These are phyloP conservation scores for Hipparchia sbordonii DNA, from an alignment of 2,888 invertebrate species.

Conservation along the genomic window DNA sequence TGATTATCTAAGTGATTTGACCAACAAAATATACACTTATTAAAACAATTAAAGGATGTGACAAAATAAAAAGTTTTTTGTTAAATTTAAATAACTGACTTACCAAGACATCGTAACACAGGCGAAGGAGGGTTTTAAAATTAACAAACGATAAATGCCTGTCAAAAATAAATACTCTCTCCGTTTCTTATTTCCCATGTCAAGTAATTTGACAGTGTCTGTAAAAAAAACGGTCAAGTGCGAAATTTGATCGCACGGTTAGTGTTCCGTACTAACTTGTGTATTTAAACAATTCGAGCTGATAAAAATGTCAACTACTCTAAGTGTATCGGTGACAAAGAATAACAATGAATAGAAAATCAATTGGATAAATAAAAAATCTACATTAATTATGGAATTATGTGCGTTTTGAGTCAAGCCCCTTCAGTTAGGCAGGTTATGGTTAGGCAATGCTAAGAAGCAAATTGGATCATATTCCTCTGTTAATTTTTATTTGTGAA, in stretches of 20 bases:
- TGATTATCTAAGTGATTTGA: too few species aligned
- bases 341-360: not conserved
- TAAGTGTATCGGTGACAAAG: not conserved
- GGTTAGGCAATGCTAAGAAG: constrained; percentile 30
- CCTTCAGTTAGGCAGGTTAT: constrained; percentile 29
- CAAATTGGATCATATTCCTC: not conserved
- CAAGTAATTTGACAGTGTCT: constrained; percentile 45
- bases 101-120: constrained; percentile 40
- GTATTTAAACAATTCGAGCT: not conserved
- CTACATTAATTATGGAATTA: not conserved
- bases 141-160: constrained; percentile 24
- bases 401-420: constrained; percentile 23
- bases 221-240: constrained; percentile 47
- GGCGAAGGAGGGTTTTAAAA: constrained; percentile 33
- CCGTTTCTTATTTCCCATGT: constrained; percentile 46
- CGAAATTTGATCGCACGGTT: constrained; percentile 43
- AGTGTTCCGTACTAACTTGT: constrained; percentile 33
- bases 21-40: not conserved
- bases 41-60: not conserved
- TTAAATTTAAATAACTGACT: constrained; percentile 36
- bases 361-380: constrained; percentile 1
- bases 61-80: not conserved
- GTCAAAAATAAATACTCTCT: constrained; percentile 44
- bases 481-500: constrained; percentile 3
- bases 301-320: not conserved